These are phyloP conservation scores for Rutpela maculata DNA, from an alignment of 2,888 invertebrate genomes.

Conservation along the genomic window DNA sequence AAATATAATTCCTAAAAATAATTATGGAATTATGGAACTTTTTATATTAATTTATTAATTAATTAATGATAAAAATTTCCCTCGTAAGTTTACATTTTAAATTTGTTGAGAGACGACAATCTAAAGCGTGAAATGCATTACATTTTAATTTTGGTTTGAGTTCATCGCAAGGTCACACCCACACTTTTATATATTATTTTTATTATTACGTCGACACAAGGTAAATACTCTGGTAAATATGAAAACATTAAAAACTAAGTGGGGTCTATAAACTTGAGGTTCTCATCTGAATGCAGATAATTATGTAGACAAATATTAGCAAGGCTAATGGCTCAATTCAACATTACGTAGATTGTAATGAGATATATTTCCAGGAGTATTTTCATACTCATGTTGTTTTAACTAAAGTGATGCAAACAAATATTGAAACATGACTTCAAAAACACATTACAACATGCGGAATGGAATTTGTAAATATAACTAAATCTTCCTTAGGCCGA, in stretches of 20 bases:
- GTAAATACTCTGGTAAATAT: conserved; percentile 42
- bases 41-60: no score
- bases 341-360: not conserved
- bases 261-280: conserved; percentile 42
- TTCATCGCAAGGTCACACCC: conserved; percentile 58
- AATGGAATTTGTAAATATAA: no score
- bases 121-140: not conserved
- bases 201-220: conserved; percentile 45
- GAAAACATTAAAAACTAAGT: conserved; percentile 16
- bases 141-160: conserved; percentile 52
- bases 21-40: no score
- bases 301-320: not conserved
- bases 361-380: not conserved
- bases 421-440: no score
- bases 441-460: no score
- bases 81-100: not conserved
- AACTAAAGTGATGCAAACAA: no score
- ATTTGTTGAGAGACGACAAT: not conserved
- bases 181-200: conserved; percentile 41
- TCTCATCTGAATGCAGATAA: not conserved
- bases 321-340: not conserved
- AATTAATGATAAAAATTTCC: not conserved
- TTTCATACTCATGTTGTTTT: no score
- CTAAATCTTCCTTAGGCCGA: no score
- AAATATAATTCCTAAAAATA: no score